These are phyloP conservation scores for Megathymus violae DNA, from an alignment of 1,140 invertebrate genomes.

Conservation along the genomic window DNA sequence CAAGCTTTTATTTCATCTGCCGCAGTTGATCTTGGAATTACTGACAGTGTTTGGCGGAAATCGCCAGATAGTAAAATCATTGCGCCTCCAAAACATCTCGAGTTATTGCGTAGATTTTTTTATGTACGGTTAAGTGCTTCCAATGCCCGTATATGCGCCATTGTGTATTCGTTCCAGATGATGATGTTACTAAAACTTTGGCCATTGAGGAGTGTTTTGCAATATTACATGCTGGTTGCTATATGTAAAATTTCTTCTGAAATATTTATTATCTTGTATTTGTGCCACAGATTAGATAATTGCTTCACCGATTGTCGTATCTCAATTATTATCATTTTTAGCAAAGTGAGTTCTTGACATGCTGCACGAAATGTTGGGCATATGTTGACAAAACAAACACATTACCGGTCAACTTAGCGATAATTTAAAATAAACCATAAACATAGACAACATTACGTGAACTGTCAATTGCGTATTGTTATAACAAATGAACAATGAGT, in stretches of 20 bases:
- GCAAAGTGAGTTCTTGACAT: conserved; percentile 48
- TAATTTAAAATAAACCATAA: too few species aligned
- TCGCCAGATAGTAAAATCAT: too few species aligned
- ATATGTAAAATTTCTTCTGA: conserved; percentile 59
- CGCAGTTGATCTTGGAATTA: too few species aligned
- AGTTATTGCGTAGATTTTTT: too few species aligned
- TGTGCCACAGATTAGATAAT: conserved; percentile 70
- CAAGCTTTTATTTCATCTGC: conserved; percentile 75
- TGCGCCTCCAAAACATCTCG: too few species aligned
- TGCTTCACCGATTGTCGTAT: conserved; percentile 58
- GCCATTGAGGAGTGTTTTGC: too few species aligned
- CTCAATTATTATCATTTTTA: conserved; percentile 59
- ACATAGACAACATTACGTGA: too few species aligned
- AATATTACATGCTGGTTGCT: conserved; percentile 34
- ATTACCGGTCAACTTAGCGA: too few species aligned
- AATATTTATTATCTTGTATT: conserved; percentile 73
- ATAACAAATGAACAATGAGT: too few species aligned
- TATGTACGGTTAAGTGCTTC: conserved; percentile 66
- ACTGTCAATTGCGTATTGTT: too few species aligned
- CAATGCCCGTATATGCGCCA: conserved; percentile 51
- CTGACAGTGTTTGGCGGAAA: too few species aligned
- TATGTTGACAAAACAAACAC: too few species aligned
- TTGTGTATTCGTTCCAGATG: conserved; percentile 10
- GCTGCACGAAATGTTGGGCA: conserved; percentile 63
- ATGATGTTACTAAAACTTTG: conserved; percentile 54